Evolutionary conservation across 2,888 invertebrate species (phyloP), one percentile per base, ranked within the genome.

Genomic region (Nemapogon koenigi): DNA sequence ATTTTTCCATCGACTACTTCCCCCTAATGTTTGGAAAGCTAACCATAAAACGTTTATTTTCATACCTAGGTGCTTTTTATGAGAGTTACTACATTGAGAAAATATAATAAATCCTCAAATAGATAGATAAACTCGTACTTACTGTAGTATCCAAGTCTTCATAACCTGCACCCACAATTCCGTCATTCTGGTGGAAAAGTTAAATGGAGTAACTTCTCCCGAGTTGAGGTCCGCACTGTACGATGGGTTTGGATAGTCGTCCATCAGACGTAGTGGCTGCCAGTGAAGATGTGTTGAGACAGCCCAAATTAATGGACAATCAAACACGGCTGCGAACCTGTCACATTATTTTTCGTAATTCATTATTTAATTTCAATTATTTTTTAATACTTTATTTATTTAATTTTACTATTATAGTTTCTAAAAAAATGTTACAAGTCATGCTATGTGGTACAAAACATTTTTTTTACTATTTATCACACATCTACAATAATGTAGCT

Each of bases 201-300:
- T 37, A 8, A 45, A 18, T 2, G 45, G 45, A 1, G 43, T 36
- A 7, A 36, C 37, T 27, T 43, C 37, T 4, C 39, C 41, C 3
- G 45, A 45, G 28, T 45, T 45, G 18, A 45, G 38, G 28, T 45
- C 45, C 2, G 40, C 30, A 6, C 41, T 37, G 25, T 45, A 45
- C 6, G 45, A 29, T 4, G 45, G 43, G 27, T 45, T 45, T 15
- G 45, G 38, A 6, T 38, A 36, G 26, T 45, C 45, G n/a, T 45
- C 45, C 43, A 45, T 45, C 10, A 45, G 31, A 7, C 40, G 39
- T 3, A 45, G n/a, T 1, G 43, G 43, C 35, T 43, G 43, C 45
- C 45, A 45, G 26, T 45, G 29, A 8, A 43, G 39, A n/a, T 45
- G 43, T 2, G 43, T 41, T 2, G 45, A 43, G 2, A 41, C 38